phyloP scores from a whole-genome alignment of 2,888 invertebrate species.

The Brassicogethes aeneus region DNA sequence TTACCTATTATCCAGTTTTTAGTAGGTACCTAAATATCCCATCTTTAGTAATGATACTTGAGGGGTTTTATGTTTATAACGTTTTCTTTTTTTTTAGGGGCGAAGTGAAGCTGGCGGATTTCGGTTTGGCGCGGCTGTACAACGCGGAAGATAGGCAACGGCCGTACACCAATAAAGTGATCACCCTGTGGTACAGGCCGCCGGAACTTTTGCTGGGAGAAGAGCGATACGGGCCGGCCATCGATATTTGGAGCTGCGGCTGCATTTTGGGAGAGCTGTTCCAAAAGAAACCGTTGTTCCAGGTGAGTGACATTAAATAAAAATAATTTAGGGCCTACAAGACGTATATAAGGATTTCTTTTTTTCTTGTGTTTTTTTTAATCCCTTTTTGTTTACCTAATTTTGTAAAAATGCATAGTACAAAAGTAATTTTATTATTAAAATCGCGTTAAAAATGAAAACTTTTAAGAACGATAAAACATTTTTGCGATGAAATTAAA shows the following conservation, averaged over 20 bases:
- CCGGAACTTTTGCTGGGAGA: slow-evolving; percentile 95
- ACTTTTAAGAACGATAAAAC: no score
- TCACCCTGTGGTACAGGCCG: slow-evolving; percentile 98
- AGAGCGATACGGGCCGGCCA: slow-evolving; percentile 93
- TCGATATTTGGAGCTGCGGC: slow-evolving; percentile 99
- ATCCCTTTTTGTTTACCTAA: background rate
- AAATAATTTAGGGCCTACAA: background rate
- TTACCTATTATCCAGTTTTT: no score
- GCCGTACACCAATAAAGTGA: slow-evolving; percentile 97
- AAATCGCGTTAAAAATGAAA: no score
- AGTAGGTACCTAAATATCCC: no score
- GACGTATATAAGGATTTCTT: slow-evolving; percentile 3
- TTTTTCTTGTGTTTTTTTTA: slow-evolving; percentile 4
- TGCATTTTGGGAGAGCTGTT: slow-evolving; percentile 98
- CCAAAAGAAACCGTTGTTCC: slow-evolving; percentile 90
- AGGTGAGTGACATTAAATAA: no score
- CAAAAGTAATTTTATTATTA: no score
- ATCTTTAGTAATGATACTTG: no score
- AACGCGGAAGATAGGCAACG: slow-evolving; percentile 91
- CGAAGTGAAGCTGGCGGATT: slow-evolving; percentile 98
- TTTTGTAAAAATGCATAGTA: no score
- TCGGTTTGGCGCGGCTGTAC: slow-evolving; percentile 93
- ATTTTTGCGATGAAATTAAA: no score
- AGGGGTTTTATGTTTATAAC: no score
- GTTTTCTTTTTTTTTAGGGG: slow-evolving; percentile 55